Evolutionary conservation across 2,888 invertebrate species (phyloP).

Genomic region (Eurytoma californica): DNA sequence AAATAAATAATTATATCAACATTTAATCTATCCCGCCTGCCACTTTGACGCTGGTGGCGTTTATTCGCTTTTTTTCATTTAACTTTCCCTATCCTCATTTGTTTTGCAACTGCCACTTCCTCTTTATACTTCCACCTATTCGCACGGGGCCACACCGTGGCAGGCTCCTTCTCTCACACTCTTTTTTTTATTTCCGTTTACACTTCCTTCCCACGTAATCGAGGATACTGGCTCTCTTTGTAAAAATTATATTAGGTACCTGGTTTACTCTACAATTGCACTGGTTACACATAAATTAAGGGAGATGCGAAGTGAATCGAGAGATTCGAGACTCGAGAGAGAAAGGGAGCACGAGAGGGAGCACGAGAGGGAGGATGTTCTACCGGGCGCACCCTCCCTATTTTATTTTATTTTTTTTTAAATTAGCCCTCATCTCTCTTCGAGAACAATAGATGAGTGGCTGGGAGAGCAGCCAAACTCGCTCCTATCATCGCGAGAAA

Average conservation of each 20-base stretch:
- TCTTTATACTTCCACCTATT: slow-evolving; percentile 9
- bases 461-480: slow-evolving; percentile 57
- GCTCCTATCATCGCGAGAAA: slow-evolving; percentile 60
- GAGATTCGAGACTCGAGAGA: slow-evolving; percentile 27
- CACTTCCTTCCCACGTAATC: not conserved
- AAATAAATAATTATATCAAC: slow-evolving; percentile 74
- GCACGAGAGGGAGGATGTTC: slow-evolving; percentile 32
- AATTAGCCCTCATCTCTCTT: not conserved
- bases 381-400: not conserved
- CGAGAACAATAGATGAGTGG: slow-evolving; percentile 57
- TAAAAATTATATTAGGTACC: slow-evolving; percentile 74
- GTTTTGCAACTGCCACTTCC: slow-evolving; percentile 41
- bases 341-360: slow-evolving; percentile 30
- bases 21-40: slow-evolving; percentile 72
- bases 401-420: not conserved
- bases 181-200: slow-evolving; percentile 21
- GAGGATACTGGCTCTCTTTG: slow-evolving; percentile 74
- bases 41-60: slow-evolving; percentile 52
- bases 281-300: slow-evolving; percentile 68
- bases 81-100: slow-evolving; percentile 34
- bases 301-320: slow-evolving; percentile 57
- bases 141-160: slow-evolving; percentile 48
- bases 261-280: slow-evolving; percentile 72
- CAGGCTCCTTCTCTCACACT: slow-evolving; percentile 60
- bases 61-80: slow-evolving; percentile 34